Evolutionary conservation across 2,113 vertebrate genomes (phyloP).

Genomic region (Anoura caudifer): DNA sequence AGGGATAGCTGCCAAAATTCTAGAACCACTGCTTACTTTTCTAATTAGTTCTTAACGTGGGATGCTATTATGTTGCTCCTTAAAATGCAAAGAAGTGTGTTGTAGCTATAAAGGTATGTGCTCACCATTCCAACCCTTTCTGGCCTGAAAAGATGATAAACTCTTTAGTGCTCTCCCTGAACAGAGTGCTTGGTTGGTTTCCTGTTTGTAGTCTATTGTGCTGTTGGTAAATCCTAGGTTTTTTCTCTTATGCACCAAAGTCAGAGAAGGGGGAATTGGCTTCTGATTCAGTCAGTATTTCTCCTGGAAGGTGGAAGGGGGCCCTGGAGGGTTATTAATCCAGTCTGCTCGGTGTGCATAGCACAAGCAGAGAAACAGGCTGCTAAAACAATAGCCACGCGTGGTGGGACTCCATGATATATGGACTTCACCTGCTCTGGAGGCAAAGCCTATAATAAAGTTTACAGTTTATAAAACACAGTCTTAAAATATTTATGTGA

Average conservation of each 20-base stretch:
- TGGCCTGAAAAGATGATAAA: slow-evolving; percentile 48
- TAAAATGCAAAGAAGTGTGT: slow-evolving; percentile 19
- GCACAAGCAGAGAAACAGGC: slow-evolving; percentile 23
- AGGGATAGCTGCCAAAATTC: slow-evolving; percentile 49
- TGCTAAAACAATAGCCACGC: background rate
- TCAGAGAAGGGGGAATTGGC: slow-evolving; percentile 59
- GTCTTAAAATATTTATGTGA: slow-evolving; percentile 68
- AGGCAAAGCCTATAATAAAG: slow-evolving; percentile 30
- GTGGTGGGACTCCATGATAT: slow-evolving; percentile 31
- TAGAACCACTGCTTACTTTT: slow-evolving; percentile 14
- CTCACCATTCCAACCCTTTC: background rate
- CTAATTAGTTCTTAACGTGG: slow-evolving; percentile 51
- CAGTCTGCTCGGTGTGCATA: background rate
- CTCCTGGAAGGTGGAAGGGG: slow-evolving; percentile 46
- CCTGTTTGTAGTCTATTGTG: slow-evolving; percentile 35
- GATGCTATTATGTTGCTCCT: slow-evolving; percentile 12
- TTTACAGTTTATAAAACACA: slow-evolving; percentile 66
- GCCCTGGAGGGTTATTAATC: slow-evolving; percentile 45
- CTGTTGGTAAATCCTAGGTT: slow-evolving; percentile 52
- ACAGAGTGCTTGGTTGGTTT: slow-evolving; percentile 39
- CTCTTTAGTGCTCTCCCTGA: background rate
- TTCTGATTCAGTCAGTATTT: slow-evolving; percentile 58
- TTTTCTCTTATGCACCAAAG: slow-evolving; percentile 33
- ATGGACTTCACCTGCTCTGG: slow-evolving; percentile 58
- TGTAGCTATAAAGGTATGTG: background rate